Percentiles rank a stretch among this genome's conserved stretches.
phyloP scores from a whole-genome alignment of 2,113 vertebrate genomes.

The Piliocolobus tephrosceles region DNA sequence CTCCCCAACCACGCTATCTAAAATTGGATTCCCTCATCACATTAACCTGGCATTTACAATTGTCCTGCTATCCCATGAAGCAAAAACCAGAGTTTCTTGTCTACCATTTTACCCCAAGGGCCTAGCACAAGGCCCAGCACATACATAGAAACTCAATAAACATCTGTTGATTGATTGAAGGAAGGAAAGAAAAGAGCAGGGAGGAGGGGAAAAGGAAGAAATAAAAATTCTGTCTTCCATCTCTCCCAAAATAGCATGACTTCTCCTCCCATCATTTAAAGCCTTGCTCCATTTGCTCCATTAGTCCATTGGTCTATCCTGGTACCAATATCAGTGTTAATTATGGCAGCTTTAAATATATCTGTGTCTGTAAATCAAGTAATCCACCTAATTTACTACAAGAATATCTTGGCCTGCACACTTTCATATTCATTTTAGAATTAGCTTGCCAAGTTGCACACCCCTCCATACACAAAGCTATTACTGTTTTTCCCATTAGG shows the following conservation, averaged over 20 bases:
- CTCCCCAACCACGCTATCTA: not conserved
- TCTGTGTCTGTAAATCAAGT: not conserved
- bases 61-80: not conserved
- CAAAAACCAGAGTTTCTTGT: not conserved
- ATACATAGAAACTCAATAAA: not conserved
- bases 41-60: not conserved
- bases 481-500: not conserved
- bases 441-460: not conserved
- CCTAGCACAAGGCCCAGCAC: not conserved
- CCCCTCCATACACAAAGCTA: not conserved
- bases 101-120: not conserved
- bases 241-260: not conserved
- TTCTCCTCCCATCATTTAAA: not conserved
- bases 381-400: not conserved
- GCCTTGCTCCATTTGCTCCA: not conserved
- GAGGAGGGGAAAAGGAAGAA: not conserved
- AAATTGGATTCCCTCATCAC: not conserved
- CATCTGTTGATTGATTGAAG: not conserved
- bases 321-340: not conserved
- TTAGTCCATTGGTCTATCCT: not conserved
- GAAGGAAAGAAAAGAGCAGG: not conserved
- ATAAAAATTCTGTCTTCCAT: not conserved
- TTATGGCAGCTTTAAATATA: not conserved
- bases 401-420: not conserved
- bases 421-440: not conserved